These are phyloP conservation scores for Malurus cyaneus DNA, from an alignment of 2,113 vertebrate species.

Conservation along the genomic window DNA sequence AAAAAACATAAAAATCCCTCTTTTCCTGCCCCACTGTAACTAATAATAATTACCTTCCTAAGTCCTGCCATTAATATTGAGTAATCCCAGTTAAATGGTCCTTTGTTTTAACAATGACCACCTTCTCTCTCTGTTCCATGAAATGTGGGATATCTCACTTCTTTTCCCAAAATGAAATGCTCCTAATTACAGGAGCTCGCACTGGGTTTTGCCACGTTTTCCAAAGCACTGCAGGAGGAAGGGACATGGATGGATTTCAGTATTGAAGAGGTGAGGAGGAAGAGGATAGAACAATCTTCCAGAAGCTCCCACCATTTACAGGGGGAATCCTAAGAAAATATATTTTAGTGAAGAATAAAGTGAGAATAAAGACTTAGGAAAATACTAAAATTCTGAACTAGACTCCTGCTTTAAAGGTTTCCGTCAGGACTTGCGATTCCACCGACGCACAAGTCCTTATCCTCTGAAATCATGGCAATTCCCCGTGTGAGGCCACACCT, in stretches of 20 bases:
- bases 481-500: accelerated
- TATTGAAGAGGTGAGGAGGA: background rate
- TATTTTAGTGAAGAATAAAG: background rate
- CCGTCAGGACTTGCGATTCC: background rate
- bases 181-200: accelerated
- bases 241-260: background rate
- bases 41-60: background rate
- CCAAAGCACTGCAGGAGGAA: accelerated
- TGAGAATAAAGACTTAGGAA: background rate
- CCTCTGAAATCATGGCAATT: background rate
- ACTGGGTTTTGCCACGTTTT: background rate
- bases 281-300: background rate
- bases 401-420: background rate
- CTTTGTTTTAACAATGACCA: background rate
- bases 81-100: background rate
- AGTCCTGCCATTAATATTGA: background rate
- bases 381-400: background rate
- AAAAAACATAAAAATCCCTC: background rate
- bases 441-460: background rate
- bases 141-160: background rate
- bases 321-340: background rate
- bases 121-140: background rate
- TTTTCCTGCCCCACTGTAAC: background rate
- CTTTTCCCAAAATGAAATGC: background rate
- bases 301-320: background rate